A percentile compares a stretch with the other conserved stretches of the same genome.
Evolutionary conservation across 2,888 invertebrate species (phyloP).

Genomic region (Dicyrtomina minuta): DNA sequence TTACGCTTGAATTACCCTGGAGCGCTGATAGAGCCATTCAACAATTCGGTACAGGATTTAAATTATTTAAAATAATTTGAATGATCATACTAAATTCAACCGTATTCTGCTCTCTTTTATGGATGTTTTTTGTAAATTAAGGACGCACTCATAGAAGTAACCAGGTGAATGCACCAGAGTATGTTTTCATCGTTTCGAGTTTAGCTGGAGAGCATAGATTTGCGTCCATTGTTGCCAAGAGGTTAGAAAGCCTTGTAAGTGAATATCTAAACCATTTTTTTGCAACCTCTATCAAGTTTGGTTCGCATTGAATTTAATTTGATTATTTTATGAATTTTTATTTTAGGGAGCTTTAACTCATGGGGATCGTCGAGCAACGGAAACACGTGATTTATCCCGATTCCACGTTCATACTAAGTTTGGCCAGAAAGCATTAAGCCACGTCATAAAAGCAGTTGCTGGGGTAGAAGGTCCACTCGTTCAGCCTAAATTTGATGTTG

Average conservation of each 20-base stretch:
- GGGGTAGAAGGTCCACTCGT: conserved; percentile 82
- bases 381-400: conserved; percentile 92
- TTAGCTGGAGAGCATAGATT: conserved; percentile 96
- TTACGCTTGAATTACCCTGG: conserved; percentile 98
- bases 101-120: no score
- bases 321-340: background rate
- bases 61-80: background rate
- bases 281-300: no score
- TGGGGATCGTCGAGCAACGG: conserved; percentile 96
- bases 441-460: conserved; percentile 94
- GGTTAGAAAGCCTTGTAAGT: conserved; percentile 79
- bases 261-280: background rate
- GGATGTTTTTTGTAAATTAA: conserved; percentile 54
- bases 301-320: background rate
- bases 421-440: conserved; percentile 88
- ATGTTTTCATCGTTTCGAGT: conserved; percentile 97
- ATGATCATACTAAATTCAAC: no score
- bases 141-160: conserved; percentile 93
- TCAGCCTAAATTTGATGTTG: conserved; percentile 78
- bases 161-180: conserved; percentile 98
- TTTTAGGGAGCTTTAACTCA: conserved; percentile 89
- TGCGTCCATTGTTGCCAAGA: conserved; percentile 94
- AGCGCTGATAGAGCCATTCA: conserved; percentile 98
- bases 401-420: conserved; percentile 99
- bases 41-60: conserved; percentile 76